Evolutionary conservation across 2,888 invertebrate genomes (phyloP), one percentile per base, ranked within the genome.

Genomic region (Papilio elwesi): DNA sequence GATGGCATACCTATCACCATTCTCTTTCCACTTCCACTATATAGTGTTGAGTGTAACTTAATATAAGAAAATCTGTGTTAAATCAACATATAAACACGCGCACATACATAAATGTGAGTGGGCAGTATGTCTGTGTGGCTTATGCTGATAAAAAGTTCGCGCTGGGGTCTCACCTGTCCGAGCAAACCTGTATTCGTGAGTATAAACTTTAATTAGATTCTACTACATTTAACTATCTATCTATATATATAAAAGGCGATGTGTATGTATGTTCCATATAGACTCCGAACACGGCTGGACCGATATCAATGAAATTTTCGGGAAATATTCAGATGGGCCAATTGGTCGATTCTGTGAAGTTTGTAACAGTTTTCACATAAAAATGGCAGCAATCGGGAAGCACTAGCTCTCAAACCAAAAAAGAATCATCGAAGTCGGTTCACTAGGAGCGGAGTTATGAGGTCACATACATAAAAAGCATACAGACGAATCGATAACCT

Each of bases 101-200:
- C 9, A 43, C 51, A 63, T 38, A 71, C 57, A 76, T 78, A 76
- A 76, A 79, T 78, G 74, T 68, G 43, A 63, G 47, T 67, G 65
- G 65, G 76, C 78, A 88, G 78, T 85, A 95, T 95, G 95, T 95
- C 95, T 77, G 91, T 95, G 82, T 95, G 95, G 95, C 88, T 95
- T 76, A 94, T 95, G 47, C 90, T 95, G 51, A 91, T 95, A 78
- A 95, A 95, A 78, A 90, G 89, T 78, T 90, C 91, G 49, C 88
- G 90, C 71, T 91, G 94, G 94, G 87, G 92, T 77, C 89, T 90
- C 69, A 85, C 79, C 77, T 95, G 91, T 83, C 85, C 93, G 53
- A 86, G 87, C 49, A 90, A 89, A 80, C 89, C 92, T 69, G 70
- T 89, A 1, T 80, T 91, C 76, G 93, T 93, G 79, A 93, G 93